phyloP scores from a whole-genome alignment of 64 coral and sea anemone genomes.

The Pocillopora verrucosa region DNA sequence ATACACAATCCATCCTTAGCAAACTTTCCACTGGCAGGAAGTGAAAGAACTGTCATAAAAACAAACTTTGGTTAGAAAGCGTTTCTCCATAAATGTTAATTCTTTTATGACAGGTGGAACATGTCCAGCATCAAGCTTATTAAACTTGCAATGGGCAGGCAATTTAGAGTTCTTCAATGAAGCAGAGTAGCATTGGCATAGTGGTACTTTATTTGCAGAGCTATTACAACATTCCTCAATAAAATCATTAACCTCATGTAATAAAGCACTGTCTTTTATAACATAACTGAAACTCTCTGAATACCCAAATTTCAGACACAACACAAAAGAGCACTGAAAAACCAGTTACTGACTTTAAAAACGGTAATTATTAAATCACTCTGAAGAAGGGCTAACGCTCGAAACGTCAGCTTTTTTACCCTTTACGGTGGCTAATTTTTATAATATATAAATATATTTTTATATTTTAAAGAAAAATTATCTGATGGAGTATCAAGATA shows the following conservation, averaged over 20 bases:
- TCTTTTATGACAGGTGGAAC: conserved; percentile 12
- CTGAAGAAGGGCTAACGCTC: too few species aligned
- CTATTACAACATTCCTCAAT: not conserved
- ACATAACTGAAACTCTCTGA: not conserved
- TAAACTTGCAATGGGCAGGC: conserved; percentile 33
- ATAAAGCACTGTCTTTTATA: not conserved
- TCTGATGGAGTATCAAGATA: too few species aligned
- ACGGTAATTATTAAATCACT: not conserved
- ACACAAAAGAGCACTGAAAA: not conserved
- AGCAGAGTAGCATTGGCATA: not conserved
- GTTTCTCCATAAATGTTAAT: conserved; percentile 52
- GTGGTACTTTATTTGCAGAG: not conserved
- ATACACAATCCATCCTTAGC: conserved; percentile 38
- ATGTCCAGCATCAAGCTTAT: conserved; percentile 31
- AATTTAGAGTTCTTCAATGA: not conserved
- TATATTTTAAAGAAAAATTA: too few species aligned
- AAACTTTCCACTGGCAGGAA: conserved; percentile 46
- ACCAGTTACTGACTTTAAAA: conserved; percentile 6
- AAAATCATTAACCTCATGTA: not conserved
- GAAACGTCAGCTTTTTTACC: too few species aligned
- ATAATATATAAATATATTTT: too few species aligned
- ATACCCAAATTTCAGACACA: not conserved
- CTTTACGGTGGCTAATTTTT: too few species aligned
- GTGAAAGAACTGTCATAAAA: conserved; percentile 41
- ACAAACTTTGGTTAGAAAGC: conserved; percentile 37